These are phyloP conservation scores for Dasyprocta punctata DNA, from an alignment of 2,113 vertebrate species.

Conservation along the genomic window DNA sequence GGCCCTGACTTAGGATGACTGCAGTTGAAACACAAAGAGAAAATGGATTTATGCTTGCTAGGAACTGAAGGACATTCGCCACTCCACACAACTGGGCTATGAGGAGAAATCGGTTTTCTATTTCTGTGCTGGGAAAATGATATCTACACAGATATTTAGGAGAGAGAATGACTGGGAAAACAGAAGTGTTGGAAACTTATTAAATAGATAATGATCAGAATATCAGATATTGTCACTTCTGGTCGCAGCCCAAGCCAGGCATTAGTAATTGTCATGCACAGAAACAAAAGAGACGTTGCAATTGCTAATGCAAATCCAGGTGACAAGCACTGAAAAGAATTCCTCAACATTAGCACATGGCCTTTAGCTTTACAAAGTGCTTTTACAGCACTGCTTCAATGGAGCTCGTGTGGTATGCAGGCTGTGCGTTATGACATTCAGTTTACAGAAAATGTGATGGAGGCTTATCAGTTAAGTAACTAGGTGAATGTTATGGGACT, in stretches of 20 bases:
- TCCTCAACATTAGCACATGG: not conserved
- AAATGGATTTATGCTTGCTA: not conserved
- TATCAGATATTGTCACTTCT: not conserved
- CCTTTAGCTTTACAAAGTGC: not conserved
- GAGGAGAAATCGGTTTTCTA: not conserved
- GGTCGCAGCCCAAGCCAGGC: not conserved
- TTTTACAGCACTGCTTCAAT: not conserved
- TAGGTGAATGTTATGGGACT: not conserved
- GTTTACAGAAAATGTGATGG: not conserved
- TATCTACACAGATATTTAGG: constrained; percentile 31
- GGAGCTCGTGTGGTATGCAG: not conserved
- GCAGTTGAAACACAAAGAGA: not conserved
- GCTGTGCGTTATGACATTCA: not conserved
- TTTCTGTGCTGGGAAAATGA: constrained; percentile 31
- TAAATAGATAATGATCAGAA: constrained; percentile 61
- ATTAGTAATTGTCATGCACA: not conserved
- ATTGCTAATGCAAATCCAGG: not conserved
- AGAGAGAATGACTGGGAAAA: constrained; percentile 36
- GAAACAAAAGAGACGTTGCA: not conserved
- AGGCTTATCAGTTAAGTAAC: not conserved
- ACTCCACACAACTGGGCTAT: not conserved
- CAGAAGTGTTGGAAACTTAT: not conserved
- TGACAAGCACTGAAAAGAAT: not conserved
- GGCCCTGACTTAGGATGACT: not conserved
- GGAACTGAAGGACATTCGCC: not conserved